A percentile compares a stretch with the other conserved stretches of the same genome.
phyloP scores from a whole-genome alignment of 2,113 vertebrate genomes.

The Dromaius novaehollandiae region DNA sequence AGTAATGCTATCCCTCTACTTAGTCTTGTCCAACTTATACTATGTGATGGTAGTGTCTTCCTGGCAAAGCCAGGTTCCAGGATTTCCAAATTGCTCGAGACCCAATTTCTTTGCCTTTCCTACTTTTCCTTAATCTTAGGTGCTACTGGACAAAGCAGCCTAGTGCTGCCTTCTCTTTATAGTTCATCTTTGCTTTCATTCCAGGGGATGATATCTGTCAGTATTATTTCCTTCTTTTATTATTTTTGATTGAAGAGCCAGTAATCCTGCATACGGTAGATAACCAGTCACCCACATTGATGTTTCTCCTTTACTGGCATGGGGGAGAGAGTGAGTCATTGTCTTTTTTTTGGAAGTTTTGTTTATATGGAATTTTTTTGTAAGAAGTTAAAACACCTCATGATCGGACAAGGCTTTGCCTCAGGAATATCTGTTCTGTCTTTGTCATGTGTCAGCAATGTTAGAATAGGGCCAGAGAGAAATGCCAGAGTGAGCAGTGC shows the following conservation, averaged over 20 bases:
- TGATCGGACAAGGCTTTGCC: neutral
- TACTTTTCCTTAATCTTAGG: neutral
- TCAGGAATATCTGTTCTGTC: neutral
- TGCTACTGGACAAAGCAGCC: neutral
- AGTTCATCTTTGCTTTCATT: neutral
- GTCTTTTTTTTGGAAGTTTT: neutral
- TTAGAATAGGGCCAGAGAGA: neutral
- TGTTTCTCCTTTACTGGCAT: neutral
- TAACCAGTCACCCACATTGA: neutral
- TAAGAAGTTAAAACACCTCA: neutral
- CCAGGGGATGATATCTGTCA: neutral
- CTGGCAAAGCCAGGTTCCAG: neutral
- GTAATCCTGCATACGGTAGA: neutral
- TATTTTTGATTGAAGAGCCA: neutral
- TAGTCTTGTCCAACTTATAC: no score
- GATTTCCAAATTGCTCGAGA: neutral
- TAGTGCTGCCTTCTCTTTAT: neutral
- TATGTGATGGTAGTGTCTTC: no score
- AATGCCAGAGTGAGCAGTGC: accelerated
- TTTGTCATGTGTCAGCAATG: neutral
- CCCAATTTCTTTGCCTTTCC: neutral
- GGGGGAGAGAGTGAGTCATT: neutral
- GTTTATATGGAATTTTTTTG: neutral
- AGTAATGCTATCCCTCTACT: no score
- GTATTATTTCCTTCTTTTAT: neutral